Evolutionary conservation across 2,797 vertebrate genomes (phyloP), one percentile per base, ranked within the genome.

Genomic region (Kryptopterus vitreolus): DNA sequence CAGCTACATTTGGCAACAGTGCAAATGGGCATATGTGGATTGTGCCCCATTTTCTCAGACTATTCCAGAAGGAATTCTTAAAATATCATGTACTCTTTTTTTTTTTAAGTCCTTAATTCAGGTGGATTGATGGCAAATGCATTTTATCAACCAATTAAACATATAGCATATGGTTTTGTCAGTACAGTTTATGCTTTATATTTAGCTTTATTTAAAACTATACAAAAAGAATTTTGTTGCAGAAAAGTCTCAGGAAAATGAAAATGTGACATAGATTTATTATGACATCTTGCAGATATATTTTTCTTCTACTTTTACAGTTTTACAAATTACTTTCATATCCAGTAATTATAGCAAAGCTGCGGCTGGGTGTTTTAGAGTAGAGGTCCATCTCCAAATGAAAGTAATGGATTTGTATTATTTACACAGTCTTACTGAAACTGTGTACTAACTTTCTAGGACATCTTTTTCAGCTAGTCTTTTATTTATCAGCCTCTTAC

Each of bases 401-500:
- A n/a, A 70, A 70, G 50, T 0, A 71, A 31, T 55, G 12, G 31
- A 55, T n/a, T 55, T 55, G 53, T 55, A 55, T 55, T 55, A 72
- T n/a, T 35, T 29, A 53, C 18, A 55, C 50, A 35, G n/a, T n/a
- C n/a, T 16, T 50, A 50, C 46, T 29, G 43, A 43, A 29, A 50
- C 43, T 29, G 58, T 9, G 3, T 33, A 16, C 33, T 63, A 16
- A 50, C 11, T 52, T 76, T 78, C 0, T 1, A 55, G 50, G 69
- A 12, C 69, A 72, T 72, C 50, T 69, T 84, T 76, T 81, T 55
- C 68, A 50, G 66, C 29, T 62, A 22, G 24, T 24, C 38, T 69
- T 46, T 75, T 81, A 72, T 77, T 72, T 81, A 72, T 77, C 76
- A 69, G 58, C 59, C 63, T 63, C 66, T 83, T 85, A 75, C 79